Percentiles rank a stretch among this genome's conserved stretches.
Evolutionary conservation across 2,888 invertebrate species (phyloP).

Genomic region (Nudaria mundana): DNA sequence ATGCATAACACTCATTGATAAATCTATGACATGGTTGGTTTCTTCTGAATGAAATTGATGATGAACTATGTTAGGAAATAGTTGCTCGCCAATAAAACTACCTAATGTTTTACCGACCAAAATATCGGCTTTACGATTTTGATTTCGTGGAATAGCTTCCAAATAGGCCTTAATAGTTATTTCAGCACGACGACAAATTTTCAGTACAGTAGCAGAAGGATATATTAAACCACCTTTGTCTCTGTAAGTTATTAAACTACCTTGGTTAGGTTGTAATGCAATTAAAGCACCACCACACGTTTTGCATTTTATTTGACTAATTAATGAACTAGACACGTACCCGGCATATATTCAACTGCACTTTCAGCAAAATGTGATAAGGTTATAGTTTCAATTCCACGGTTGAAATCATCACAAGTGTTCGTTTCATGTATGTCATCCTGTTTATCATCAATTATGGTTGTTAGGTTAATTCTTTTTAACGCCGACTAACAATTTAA

Average conservation of each 20-base stretch:
- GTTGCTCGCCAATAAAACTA: constrained; percentile 6
- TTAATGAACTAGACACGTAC: constrained; percentile 3
- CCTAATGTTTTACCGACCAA: constrained; percentile 2
- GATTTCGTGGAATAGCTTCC: not conserved
- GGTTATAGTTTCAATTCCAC: not conserved
- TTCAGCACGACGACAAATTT: constrained; percentile 15
- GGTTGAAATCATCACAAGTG: not conserved
- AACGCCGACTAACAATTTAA: not conserved
- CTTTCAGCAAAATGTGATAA: constrained; percentile 8
- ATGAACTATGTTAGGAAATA: constrained; percentile 7
- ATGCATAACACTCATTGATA: constrained; percentile 8
- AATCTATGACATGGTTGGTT: constrained; percentile 11
- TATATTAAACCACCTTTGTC: constrained; percentile 14
- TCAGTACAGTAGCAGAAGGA: constrained; percentile 12
- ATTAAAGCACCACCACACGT: constrained; percentile 9
- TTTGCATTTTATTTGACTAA: constrained; percentile 5
- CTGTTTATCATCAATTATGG: not conserved
- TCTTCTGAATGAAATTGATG: constrained; percentile 11
- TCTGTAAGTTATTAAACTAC: constrained; percentile 8
- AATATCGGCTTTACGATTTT: constrained; percentile 4
- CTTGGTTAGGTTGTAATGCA: constrained; percentile 1
- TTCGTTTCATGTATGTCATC: not conserved
- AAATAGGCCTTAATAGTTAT: constrained; percentile 7
- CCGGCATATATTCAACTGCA: constrained; percentile 10
- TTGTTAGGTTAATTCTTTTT: not conserved